These are phyloP conservation scores for Ectobius pallidus DNA, from an alignment of 2,888 invertebrate species.

Conservation along the genomic window DNA sequence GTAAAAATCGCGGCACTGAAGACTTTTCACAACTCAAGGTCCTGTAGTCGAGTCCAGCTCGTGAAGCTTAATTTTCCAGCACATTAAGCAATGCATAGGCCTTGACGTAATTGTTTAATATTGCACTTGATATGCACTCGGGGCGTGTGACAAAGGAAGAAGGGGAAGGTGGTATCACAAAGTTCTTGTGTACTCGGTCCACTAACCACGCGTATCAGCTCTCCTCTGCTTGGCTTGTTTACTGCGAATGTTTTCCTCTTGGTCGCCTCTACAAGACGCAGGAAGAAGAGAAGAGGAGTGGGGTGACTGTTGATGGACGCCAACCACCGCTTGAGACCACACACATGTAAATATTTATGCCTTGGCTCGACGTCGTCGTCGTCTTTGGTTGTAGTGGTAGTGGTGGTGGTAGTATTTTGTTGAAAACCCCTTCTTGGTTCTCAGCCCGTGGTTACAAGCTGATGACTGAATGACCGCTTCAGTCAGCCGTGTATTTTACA, in stretches of 20 bases:
- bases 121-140: conserved; percentile 5
- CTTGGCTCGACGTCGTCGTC: neutral
- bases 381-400: neutral
- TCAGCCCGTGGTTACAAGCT: conserved; percentile 27
- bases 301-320: conserved; percentile 11
- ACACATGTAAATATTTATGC: conserved; percentile 34
- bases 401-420: neutral
- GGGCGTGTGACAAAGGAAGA: neutral
- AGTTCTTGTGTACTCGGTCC: neutral
- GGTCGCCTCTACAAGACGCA: conserved; percentile 19
- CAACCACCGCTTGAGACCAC: conserved; percentile 14
- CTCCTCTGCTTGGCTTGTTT: conserved; percentile 6
- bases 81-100: neutral
- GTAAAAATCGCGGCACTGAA: conserved; percentile 4
- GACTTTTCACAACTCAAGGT: too few relatives aligned
- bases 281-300: neutral
- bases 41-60: too few relatives aligned
- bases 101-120: neutral
- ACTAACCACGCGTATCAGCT: conserved; percentile 2
- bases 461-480: conserved; percentile 36
- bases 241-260: conserved; percentile 18
- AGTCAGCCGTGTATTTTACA: conserved; percentile 36
- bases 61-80: neutral
- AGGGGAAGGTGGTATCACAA: too few relatives aligned
- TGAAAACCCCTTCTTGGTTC: neutral